Evolutionary conservation across 2,888 invertebrate species (phyloP).

Genomic region (Andricus curvator): DNA sequence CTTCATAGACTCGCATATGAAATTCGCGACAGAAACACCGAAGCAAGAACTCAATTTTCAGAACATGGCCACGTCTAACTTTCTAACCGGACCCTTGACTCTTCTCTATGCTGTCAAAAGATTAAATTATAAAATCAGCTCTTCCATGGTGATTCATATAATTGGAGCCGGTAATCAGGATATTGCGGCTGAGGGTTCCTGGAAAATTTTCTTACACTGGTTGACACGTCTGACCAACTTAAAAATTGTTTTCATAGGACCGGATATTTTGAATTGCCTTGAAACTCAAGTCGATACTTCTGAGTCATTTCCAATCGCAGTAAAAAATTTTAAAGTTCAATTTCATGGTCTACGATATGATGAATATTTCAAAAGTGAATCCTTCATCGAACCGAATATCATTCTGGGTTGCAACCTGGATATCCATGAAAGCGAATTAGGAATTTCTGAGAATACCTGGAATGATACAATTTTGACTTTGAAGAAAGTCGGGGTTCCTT

Average conservation of each 20-base stretch:
- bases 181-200: conserved; percentile 61
- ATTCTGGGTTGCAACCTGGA: conserved; percentile 66
- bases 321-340: conserved; percentile 55
- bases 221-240: conserved; percentile 60
- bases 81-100: conserved; percentile 67
- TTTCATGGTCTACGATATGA: conserved; percentile 58
- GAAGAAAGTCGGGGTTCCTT: too few relatives aligned
- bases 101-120: conserved; percentile 64
- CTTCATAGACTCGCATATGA: too few relatives aligned
- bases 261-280: conserved; percentile 52
- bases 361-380: conserved; percentile 56
- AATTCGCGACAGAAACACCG: too few relatives aligned
- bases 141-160: conserved; percentile 63
- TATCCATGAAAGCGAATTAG: neutral
- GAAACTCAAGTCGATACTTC: neutral
- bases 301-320: conserved; percentile 49
- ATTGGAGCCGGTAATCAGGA: conserved; percentile 53
- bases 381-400: conserved; percentile 39
- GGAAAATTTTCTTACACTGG: conserved; percentile 74
- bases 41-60: neutral
- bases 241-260: conserved; percentile 69
- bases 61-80: conserved; percentile 55
- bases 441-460: too few relatives aligned
- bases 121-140: conserved; percentile 50
- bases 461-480: too few relatives aligned